Evolutionary conservation across 2,888 invertebrate genomes (phyloP).

Genomic region (Leptopilina drosophilae): DNA sequence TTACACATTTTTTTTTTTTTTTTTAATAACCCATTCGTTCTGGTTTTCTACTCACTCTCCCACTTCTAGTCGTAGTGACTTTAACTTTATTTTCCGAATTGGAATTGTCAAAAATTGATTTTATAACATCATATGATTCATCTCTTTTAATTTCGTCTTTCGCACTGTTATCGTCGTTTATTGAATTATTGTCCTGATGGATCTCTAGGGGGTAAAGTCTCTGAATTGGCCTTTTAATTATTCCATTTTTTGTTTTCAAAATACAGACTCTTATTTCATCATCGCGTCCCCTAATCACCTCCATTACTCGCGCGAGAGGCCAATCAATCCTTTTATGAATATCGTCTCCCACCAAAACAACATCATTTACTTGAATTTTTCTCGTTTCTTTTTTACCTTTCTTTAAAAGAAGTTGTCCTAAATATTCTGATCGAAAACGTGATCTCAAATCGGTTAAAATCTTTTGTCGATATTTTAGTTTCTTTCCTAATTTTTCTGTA

Average conservation of each 20-base stretch:
- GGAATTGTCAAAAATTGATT: neutral
- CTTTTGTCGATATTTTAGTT: conserved; percentile 18
- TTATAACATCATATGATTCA: neutral
- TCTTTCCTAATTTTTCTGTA: neutral
- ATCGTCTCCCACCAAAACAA: conserved; percentile 57
- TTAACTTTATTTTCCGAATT: neutral
- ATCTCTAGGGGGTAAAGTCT: conserved; percentile 35
- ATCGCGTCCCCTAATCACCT: conserved; percentile 20
- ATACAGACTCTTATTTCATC: conserved; percentile 7
- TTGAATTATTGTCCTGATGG: neutral
- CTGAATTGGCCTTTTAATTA: conserved; percentile 34
- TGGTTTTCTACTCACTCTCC: conserved; percentile 8
- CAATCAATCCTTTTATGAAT: conserved; percentile 46
- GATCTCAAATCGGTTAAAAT: conserved; percentile 38
- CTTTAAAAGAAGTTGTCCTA: neutral
- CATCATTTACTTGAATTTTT: conserved; percentile 47
- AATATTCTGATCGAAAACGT: conserved; percentile 34
- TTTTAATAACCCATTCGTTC: neutral
- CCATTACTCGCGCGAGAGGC: conserved; percentile 20
- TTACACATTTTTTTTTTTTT: too few relatives aligned
- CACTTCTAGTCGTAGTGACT: neutral
- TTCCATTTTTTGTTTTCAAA: conserved; percentile 38
- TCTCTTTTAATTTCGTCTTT: neutral
- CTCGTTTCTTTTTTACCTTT: neutral
- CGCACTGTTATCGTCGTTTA: neutral